Evolutionary conservation across 2,797 vertebrate species (phyloP).

Genomic region (Acanthis flammea): DNA sequence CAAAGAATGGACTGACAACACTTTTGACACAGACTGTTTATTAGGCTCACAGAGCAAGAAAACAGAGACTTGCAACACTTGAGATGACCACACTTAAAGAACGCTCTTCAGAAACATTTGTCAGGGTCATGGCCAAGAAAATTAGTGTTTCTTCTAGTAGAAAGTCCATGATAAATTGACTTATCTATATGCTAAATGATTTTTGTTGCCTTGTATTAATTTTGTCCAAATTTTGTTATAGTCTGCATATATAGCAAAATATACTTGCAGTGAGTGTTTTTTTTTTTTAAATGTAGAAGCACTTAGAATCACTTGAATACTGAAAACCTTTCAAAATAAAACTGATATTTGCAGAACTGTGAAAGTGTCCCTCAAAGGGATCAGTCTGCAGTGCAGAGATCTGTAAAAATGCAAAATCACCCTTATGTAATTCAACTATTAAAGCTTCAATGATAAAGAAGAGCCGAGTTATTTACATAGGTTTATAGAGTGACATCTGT

Average conservation of each 20-base stretch:
- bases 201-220: constrained; percentile 80
- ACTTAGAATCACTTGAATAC: background rate
- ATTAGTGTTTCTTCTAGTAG: constrained; percentile 93
- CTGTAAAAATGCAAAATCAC: constrained; percentile 41
- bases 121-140: constrained; percentile 91
- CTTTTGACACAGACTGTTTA: constrained; percentile 92
- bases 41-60: constrained; percentile 83
- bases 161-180: constrained; percentile 95
- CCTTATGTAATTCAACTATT: constrained; percentile 22
- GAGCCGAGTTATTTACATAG: constrained; percentile 17
- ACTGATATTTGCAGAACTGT: background rate
- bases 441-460: constrained; percentile 4
- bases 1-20: constrained; percentile 92
- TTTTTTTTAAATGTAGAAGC: background rate
- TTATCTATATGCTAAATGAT: constrained; percentile 98
- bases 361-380: background rate
- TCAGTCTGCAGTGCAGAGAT: background rate
- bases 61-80: constrained; percentile 81
- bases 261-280: background rate
- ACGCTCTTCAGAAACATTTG: constrained; percentile 83
- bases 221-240: constrained; percentile 76
- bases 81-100: constrained; percentile 86
- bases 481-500: constrained; percentile 58
- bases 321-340: constrained; percentile 26
- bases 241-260: constrained; percentile 71